A percentile compares a stretch with the other conserved stretches of the same genome.
Evolutionary conservation across 2,888 invertebrate species (phyloP).

Genomic region (Stratiomys singularior): DNA sequence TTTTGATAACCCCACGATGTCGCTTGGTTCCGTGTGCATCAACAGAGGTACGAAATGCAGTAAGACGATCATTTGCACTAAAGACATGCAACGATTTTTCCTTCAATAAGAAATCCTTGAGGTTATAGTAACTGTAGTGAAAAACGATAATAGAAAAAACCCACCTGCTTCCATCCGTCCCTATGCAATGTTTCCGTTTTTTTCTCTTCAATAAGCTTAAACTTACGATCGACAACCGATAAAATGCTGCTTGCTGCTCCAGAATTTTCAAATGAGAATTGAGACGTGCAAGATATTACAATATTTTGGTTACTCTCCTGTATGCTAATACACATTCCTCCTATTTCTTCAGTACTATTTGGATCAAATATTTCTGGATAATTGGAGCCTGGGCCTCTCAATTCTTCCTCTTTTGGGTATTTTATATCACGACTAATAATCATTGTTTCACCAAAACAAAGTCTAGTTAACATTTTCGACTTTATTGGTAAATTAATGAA

Average conservation of each 20-base stretch:
- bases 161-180: not conserved
- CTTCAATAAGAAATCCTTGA: no score
- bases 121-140: not conserved
- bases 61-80: not conserved
- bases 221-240: not conserved
- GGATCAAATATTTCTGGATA: not conserved
- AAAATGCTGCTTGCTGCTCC: conserved; percentile 13
- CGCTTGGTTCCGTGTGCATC: not conserved
- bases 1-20: conserved; percentile 14
- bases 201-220: conserved; percentile 30
- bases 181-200: conserved; percentile 27
- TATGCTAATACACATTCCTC: conserved; percentile 24
- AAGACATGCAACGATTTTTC: conserved; percentile 39
- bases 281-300: conserved; percentile 4
- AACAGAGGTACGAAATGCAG: not conserved
- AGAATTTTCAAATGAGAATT: conserved; percentile 22
- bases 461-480: not conserved
- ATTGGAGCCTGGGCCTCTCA: not conserved
- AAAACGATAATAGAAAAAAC: not conserved
- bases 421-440: not conserved
- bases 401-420: not conserved
- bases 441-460: conserved; percentile 23
- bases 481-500: conserved; percentile 16
- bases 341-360: conserved; percentile 8
- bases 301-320: not conserved